Conservation (phyloP, 2,797 vertebrate species). For the Telmatherina bonti region DNA sequence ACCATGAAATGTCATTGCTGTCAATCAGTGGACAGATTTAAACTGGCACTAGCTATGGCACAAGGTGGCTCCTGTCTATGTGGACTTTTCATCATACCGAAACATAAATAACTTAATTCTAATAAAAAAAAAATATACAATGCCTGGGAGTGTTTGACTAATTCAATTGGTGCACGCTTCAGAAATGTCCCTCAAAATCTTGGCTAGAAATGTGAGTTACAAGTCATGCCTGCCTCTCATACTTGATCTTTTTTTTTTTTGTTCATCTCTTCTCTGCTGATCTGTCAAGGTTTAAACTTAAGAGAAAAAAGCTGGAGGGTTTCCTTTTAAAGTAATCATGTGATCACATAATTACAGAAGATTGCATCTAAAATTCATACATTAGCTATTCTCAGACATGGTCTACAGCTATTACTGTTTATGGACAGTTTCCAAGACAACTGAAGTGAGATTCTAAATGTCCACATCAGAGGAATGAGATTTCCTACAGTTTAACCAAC, state of each 20-base stretch:
- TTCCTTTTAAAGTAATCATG: too few species aligned
- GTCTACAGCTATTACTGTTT: too few species aligned
- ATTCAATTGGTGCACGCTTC: not conserved
- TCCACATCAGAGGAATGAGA: not conserved
- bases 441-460: too few species aligned
- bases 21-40: conserved; percentile 68
- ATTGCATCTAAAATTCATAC: too few species aligned
- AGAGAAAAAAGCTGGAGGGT: too few species aligned
- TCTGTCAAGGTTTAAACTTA: too few species aligned
- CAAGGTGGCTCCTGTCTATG: conserved; percentile 48
- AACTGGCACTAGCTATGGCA: conserved; percentile 56
- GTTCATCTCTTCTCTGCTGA: not conserved
- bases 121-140: conserved; percentile 3
- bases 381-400: too few species aligned
- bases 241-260: not conserved
- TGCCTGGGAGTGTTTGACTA: not conserved
- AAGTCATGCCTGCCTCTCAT: not conserved
- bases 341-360: too few species aligned
- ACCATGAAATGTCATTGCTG: conserved; percentile 75
- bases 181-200: not conserved
- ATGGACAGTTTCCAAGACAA: too few species aligned
- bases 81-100: conserved; percentile 32
- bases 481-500: not conserved
- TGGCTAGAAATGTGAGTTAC: not conserved
- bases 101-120: conserved; percentile 18